Base-by-base conservation (phyloP, 2,888 invertebrate genomes). In the Netelia melanura region DNA sequence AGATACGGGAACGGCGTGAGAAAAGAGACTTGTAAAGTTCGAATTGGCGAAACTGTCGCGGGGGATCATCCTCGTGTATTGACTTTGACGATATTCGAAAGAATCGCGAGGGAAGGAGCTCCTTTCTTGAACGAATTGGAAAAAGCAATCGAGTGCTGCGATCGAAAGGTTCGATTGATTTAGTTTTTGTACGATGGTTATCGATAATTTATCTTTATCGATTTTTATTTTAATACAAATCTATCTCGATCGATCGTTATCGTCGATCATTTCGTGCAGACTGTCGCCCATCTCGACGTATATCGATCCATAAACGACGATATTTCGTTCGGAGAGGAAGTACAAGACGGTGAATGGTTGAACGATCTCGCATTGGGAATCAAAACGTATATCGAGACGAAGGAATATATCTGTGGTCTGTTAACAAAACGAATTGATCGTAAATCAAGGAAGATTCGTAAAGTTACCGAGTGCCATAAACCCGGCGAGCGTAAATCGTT, bases 121-220 rank as follows among this genome's bases (percentile, higher is more conserved):
- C 85, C 88, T 56, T 85, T 87, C 43, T 74, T 90, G 77, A 85
- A 86, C 71, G 88, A 89, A 85, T 83, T 91, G 65, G 89, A 89
- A 72, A 84, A 75, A 74, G 89, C 89, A 0, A 76, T 91, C 48
- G 87, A 85, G 25, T 75, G 82, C 38, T 91, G 88, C 80, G 89
- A 89, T 87, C 70, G 11, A 48, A 67, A 44, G 79, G 85, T 82
- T 25, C 6, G 61, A 64, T n/a, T 58, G 14, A 25, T 56, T 5
- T 56, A 54, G 10, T 48, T 48, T 48, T 14, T 48, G 21, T 21
- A 21, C 11, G 17, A 62, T 62, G 6, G 25, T 25, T 25, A 23
- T 23, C 11, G 30, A 25, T n/a, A 14, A 62, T 30, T 30, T 0
- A 62, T 62, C 14, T 61, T 3, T 61, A 23, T 61, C 23, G 48